Evolutionary conservation across 2,797 vertebrate genomes (phyloP).

Genomic region (Scolopax bukidnonensis): DNA sequence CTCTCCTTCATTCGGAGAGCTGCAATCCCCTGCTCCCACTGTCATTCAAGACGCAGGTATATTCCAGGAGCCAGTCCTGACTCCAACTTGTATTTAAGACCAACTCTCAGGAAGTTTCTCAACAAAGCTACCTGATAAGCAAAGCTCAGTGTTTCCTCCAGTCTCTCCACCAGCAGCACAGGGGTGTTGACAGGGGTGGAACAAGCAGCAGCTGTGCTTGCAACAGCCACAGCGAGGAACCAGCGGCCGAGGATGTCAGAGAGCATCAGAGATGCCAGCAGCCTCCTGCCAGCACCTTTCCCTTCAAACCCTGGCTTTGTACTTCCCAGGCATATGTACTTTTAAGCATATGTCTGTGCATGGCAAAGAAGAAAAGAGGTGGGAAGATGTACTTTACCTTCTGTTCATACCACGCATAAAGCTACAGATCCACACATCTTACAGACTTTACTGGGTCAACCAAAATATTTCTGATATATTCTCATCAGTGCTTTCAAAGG

Average conservation of each 20-base stretch:
- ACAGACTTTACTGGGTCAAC: neutral
- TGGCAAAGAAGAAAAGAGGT: neutral
- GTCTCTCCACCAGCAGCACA: neutral
- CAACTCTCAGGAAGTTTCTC: neutral
- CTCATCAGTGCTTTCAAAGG: neutral
- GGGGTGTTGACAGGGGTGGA: neutral
- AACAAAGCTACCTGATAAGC: neutral
- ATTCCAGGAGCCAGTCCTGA: neutral
- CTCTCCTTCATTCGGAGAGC: neutral
- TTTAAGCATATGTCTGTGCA: neutral
- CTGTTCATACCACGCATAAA: neutral
- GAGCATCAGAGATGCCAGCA: constrained; percentile 40
- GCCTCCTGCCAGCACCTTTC: constrained; percentile 26
- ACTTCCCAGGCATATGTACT: neutral
- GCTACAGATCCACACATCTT: neutral
- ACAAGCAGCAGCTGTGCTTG: constrained; percentile 40
- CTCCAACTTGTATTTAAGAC: neutral
- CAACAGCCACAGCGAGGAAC: neutral
- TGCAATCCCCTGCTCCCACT: neutral
- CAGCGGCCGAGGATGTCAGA: neutral
- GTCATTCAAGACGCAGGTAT: neutral
- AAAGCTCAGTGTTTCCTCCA: neutral
- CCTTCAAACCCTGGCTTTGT: neutral
- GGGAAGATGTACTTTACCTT: neutral
- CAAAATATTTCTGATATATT: neutral